phyloP scores from a whole-genome alignment of 2,113 vertebrate species.

The Mustela lutreola region DNA sequence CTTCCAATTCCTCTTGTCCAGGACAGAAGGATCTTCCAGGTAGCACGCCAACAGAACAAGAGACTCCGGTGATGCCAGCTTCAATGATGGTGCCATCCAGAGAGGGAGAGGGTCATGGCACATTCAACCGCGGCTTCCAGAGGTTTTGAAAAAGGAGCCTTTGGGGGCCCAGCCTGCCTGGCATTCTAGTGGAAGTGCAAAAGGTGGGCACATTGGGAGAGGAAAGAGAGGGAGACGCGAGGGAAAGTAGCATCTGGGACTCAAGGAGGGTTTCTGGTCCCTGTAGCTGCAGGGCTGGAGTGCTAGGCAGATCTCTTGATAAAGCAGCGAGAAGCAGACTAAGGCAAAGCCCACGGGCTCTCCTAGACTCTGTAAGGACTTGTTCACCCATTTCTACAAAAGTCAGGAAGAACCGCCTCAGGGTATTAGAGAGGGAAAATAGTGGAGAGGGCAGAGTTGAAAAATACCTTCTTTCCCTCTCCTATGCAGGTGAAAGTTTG shows the following conservation, averaged over 20 bases:
- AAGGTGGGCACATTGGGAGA: slow-evolving; percentile 81
- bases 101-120: slow-evolving; percentile 77
- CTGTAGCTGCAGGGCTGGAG: slow-evolving; percentile 62
- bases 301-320: neutral
- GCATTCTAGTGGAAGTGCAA: slow-evolving; percentile 85
- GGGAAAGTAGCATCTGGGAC: slow-evolving; percentile 52
- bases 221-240: slow-evolving; percentile 66
- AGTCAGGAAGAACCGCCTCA: slow-evolving; percentile 49
- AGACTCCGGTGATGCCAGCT: slow-evolving; percentile 78
- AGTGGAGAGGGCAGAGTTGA: neutral
- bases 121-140: slow-evolving; percentile 85
- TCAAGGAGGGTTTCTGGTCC: slow-evolving; percentile 54
- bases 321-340: slow-evolving; percentile 11
- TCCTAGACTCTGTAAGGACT: slow-evolving; percentile 23
- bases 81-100: slow-evolving; percentile 81
- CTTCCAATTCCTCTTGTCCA: slow-evolving; percentile 84
- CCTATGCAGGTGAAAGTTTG: neutral
- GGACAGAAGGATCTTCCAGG: slow-evolving; percentile 83
- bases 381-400: neutral
- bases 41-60: slow-evolving; percentile 81
- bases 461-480: slow-evolving; percentile 55
- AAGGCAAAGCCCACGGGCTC: neutral
- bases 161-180: slow-evolving; percentile 85
- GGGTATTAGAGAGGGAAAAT: slow-evolving; percentile 47
- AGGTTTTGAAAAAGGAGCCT: slow-evolving; percentile 85